Base-by-base conservation (phyloP, 2,113 vertebrate genomes). In the Oxygymnocypris stewartii region DNA sequence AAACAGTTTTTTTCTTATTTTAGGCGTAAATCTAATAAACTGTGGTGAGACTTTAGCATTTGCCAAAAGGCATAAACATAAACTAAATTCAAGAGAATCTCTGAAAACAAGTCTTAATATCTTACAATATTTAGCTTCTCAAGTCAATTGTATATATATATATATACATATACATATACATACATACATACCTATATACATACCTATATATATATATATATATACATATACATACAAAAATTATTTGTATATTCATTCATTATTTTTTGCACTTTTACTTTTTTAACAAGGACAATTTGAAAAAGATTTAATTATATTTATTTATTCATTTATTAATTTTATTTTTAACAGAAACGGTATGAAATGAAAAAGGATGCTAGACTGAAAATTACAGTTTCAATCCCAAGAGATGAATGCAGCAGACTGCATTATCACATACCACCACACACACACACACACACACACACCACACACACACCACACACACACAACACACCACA, bases 301-400 rank as follows among this genome's bases (percentile, higher is more conserved):
- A 54, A 54, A 54, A 1, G 14, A 18, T 51, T 14, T 51, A 16
- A 16, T 11, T 47, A 1, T 49, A 4, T 12, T 49, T 11, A 49
- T 18, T 54, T n/a, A 54, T 49, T 49, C 3, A 49, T 49, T 31
- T 31, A 31, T 31, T 13, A 2, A 13, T 49, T 14, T 54, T 1
- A 16, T 51, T 49, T 5, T 51, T 51, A 31, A 51, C 4, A 51
- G 49, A 4, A 51, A 16, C 14, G 10, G 11, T 49, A 49, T 49
- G 47, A 49, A 49, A 49, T 49, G 11, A 49, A 13, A 31, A 49
- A 13, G 47, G 47, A 49, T 54, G 16, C 51, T 10, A 47, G 51
- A 67, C 80, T 82, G 42, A 16, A 51, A 69, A 82, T 28, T 63
- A 82, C 80, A 69, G 42, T 20, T 51, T 82, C 63, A 51, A 71